Percentiles rank a stretch among this genome's conserved stretches.
Evolutionary conservation across 2,888 invertebrate species (phyloP).

Genomic region (Eilema griseolum): DNA sequence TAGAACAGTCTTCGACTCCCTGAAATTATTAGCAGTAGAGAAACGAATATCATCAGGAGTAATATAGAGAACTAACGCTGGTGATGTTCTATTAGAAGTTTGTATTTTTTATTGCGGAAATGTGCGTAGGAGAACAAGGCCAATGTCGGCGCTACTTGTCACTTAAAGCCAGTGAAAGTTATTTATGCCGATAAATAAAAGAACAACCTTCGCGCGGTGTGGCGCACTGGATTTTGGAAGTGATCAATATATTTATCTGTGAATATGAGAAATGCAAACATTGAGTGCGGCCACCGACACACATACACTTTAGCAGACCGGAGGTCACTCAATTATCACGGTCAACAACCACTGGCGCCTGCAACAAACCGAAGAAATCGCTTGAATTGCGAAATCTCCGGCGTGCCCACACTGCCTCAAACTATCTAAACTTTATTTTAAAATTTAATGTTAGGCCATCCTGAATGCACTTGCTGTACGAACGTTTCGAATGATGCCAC

Average conservation of each 20-base stretch:
- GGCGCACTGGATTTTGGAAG: conserved; percentile 7
- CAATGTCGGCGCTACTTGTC: conserved; percentile 26
- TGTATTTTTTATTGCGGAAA: conserved; percentile 38
- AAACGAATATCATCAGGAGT: not conserved
- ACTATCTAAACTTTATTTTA: not conserved
- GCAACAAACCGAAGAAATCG: not conserved
- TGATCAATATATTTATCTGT: conserved; percentile 11
- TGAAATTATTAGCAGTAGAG: not conserved
- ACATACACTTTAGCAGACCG: not conserved
- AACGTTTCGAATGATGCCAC: no score
- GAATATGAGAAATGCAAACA: not conserved
- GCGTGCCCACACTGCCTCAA: not conserved
- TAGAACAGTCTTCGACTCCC: not conserved
- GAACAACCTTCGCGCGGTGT: conserved; percentile 21
- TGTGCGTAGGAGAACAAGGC: conserved; percentile 33
- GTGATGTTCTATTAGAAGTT: conserved; percentile 18
- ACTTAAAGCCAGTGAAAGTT: conserved; percentile 19
- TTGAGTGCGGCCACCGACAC: not conserved
- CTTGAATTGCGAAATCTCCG: not conserved
- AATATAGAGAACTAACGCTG: not conserved
- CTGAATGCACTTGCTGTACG: no score
- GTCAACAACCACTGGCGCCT: conserved; percentile 11
- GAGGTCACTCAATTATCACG: conserved; percentile 20
- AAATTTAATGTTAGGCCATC: not conserved
- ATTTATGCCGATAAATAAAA: conserved; percentile 17